Evolutionary conservation across 2,797 vertebrate genomes (phyloP).

Genomic region (Pseudopleuronectes americanus): DNA sequence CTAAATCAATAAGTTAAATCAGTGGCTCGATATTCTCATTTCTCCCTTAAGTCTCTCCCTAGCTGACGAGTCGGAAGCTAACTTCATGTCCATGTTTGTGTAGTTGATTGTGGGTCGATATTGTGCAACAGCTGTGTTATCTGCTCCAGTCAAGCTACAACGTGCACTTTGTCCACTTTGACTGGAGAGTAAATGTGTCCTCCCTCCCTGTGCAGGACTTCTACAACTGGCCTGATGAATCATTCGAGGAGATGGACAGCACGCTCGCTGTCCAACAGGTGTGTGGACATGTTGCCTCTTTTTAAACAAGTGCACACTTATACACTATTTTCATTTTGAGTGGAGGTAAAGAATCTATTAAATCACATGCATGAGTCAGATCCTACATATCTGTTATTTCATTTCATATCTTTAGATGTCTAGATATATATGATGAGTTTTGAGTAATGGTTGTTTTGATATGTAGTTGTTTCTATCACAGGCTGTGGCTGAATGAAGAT

Average conservation of each 20-base stretch:
- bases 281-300: conserved; percentile 35
- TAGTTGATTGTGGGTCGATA: neutral
- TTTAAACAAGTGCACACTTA: neutral
- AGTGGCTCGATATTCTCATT: too few relatives aligned
- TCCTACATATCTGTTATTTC: too few relatives aligned
- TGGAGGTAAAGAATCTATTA: too few relatives aligned
- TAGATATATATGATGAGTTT: too few relatives aligned
- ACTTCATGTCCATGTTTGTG: neutral
- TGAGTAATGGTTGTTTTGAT: too few relatives aligned
- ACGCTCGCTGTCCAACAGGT: conserved; percentile 98
- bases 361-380: too few relatives aligned
- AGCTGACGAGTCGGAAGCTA: too few relatives aligned
- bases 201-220: conserved; percentile 86
- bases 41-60: too few relatives aligned
- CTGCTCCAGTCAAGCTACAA: neutral
- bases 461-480: too few relatives aligned
- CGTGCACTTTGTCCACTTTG: neutral
- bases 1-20: too few relatives aligned
- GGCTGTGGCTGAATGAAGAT: neutral
- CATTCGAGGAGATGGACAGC: conserved; percentile 99
- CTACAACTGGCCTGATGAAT: conserved; percentile 99
- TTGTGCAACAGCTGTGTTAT: neutral
- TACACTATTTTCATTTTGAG: too few relatives aligned
- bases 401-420: too few relatives aligned
- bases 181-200: conserved; percentile 27